Conservation (phyloP, 2,888 invertebrate species). For the Ophion ventricosus region DNA sequence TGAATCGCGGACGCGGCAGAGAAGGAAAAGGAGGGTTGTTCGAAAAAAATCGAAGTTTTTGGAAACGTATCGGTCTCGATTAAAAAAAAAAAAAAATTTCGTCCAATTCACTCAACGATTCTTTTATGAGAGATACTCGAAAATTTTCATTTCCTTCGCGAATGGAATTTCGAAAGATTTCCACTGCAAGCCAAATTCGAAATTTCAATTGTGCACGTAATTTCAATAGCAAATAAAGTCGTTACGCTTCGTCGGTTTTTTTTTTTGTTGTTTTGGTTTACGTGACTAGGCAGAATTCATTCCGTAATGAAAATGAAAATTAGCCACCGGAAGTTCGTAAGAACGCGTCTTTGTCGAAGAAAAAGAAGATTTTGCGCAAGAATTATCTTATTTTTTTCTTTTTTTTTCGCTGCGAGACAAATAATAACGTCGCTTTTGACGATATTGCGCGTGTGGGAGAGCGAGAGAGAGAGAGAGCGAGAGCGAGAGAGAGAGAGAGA, state of each 20-base stretch:
- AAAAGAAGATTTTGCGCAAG: not conserved
- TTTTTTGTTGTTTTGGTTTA: slow-evolving; percentile 2
- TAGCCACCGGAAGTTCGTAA: slow-evolving; percentile 71
- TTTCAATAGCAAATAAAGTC: no score
- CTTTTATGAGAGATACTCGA: not conserved
- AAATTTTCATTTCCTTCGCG: not conserved
- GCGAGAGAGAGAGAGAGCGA: slow-evolving; percentile 36
- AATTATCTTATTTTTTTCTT: not conserved
- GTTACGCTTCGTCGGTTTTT: not conserved
- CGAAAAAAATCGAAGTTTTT: not conserved
- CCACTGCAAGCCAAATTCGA: not conserved
- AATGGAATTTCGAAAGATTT: no score
- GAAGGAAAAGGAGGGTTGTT: not conserved
- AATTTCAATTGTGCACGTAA: not conserved
- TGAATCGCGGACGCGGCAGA: not conserved
- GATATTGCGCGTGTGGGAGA: slow-evolving; percentile 8
- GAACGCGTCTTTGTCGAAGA: slow-evolving; percentile 52
- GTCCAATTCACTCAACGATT: not conserved
- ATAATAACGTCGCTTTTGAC: no score
- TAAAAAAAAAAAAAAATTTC: no score
- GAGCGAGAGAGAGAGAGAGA: slow-evolving; percentile 8
- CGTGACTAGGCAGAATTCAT: not conserved
- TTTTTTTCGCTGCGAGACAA: not conserved
- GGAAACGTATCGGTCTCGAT: not conserved
- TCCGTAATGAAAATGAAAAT: slow-evolving; percentile 63